Percentiles rank a stretch among this genome's conserved stretches.
Conservation (phyloP, 1,140 invertebrate species). For the Macrocentrus cingulum region DNA sequence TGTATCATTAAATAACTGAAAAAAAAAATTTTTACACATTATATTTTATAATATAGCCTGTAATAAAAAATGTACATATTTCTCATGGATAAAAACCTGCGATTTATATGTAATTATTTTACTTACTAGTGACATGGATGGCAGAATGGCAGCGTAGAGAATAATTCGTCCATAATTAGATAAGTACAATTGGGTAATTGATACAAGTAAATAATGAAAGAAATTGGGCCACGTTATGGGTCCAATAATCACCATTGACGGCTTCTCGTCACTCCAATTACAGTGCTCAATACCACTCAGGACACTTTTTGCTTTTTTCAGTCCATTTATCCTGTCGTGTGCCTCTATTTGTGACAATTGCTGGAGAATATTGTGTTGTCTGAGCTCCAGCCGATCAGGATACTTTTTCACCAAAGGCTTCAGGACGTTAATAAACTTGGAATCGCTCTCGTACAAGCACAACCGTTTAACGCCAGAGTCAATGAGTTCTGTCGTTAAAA, state of each 20-base stretch:
- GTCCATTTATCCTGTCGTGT: conserved; percentile 19
- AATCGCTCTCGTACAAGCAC: conserved; percentile 33
- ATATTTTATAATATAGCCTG: background rate
- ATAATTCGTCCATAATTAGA: conserved; percentile 29
- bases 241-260: conserved; percentile 35
- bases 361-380: conserved; percentile 23
- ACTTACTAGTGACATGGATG: conserved; percentile 37
- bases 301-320: background rate
- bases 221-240: background rate
- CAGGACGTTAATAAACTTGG: conserved; percentile 19
- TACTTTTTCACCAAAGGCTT: conserved; percentile 16
- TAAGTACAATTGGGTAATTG: conserved; percentile 27
- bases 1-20: conserved; percentile 28
- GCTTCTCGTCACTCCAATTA: conserved; percentile 34
- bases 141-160: conserved; percentile 36
- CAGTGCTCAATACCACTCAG: conserved; percentile 22
- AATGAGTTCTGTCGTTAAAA: conserved; percentile 42
- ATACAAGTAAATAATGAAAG: conserved; percentile 30
- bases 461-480: conserved; percentile 33
- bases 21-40: conserved; percentile 5
- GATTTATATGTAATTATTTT: conserved; percentile 8
- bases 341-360: too few species aligned
- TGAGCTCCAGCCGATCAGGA: conserved; percentile 23
- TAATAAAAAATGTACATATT: background rate
- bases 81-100: background rate